A percentile compares a stretch with the other conserved stretches of the same genome.
phyloP scores from a whole-genome alignment of 2,888 invertebrate genomes.

The Chrysolina haemoptera region DNA sequence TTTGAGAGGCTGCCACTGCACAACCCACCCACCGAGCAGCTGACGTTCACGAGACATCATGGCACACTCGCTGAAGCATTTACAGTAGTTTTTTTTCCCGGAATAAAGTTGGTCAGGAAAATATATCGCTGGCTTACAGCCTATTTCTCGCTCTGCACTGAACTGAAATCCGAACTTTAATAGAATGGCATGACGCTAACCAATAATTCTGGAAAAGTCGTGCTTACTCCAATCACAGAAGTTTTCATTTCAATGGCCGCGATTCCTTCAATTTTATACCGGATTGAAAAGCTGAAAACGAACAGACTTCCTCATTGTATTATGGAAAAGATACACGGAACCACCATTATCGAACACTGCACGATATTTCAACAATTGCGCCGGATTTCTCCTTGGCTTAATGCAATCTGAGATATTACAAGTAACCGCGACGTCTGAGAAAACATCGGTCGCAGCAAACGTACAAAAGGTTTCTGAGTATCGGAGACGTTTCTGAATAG shows the following conservation, averaged over 20 bases:
- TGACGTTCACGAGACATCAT: no score
- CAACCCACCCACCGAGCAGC: no score
- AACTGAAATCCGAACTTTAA: constrained; percentile 40
- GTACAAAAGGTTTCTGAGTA: constrained; percentile 10
- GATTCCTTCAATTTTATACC: constrained; percentile 42
- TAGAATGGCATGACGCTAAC: constrained; percentile 41
- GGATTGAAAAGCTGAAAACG: constrained; percentile 47
- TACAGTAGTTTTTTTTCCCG: no score
- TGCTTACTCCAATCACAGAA: constrained; percentile 50
- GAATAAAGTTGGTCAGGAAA: no score
- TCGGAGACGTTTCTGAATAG: neutral
- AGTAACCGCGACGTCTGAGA: constrained; percentile 5
- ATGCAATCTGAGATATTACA: constrained; percentile 32
- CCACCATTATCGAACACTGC: constrained; percentile 42
- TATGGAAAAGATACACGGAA: constrained; percentile 42
- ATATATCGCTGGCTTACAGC: no score
- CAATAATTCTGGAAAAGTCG: constrained; percentile 43
- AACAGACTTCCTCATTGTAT: constrained; percentile 41
- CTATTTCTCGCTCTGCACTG: constrained; percentile 18
- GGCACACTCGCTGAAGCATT: no score
- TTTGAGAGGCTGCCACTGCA: no score
- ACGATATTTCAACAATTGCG: constrained; percentile 39
- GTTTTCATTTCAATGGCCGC: constrained; percentile 45
- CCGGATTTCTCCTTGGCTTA: constrained; percentile 37
- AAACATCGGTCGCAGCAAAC: constrained; percentile 12